Conservation (phyloP, 2,888 invertebrate genomes). For the Polydesmus complanatus region DNA sequence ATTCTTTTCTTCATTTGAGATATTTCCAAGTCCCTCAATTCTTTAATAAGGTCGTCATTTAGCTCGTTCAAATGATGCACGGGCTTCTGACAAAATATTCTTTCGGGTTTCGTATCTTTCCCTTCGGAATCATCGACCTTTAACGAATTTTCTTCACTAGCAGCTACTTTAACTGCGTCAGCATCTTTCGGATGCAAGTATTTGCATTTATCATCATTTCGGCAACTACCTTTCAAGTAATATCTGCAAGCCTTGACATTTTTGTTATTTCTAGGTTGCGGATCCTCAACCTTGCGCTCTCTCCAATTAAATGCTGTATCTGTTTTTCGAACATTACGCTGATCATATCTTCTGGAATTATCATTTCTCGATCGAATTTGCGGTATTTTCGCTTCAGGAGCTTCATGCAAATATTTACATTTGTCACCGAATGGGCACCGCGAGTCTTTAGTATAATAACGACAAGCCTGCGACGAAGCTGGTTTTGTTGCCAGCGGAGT, state of each 20-base stretch:
- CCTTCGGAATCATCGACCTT: neutral
- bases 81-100: neutral
- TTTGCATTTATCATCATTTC: neutral
- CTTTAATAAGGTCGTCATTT: neutral
- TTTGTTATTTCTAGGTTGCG: neutral
- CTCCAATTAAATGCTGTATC: neutral
- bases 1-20: constrained; percentile 19
- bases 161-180: neutral
- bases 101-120: neutral
- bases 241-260: neutral
- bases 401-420: neutral
- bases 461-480: neutral
- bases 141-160: neutral
- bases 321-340: too few species aligned
- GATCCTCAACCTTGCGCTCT: neutral
- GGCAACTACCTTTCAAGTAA: neutral
- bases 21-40: constrained; percentile 18
- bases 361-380: neutral
- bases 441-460: neutral
- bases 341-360: neutral
- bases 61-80: neutral
- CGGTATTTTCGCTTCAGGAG: neutral
- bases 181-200: neutral
- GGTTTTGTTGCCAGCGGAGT: too few species aligned
- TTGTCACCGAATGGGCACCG: neutral